Percentiles rank a stretch among this genome's conserved stretches.
Conservation (phyloP, 2,888 invertebrate species). For the Toxonevra muliebris region DNA sequence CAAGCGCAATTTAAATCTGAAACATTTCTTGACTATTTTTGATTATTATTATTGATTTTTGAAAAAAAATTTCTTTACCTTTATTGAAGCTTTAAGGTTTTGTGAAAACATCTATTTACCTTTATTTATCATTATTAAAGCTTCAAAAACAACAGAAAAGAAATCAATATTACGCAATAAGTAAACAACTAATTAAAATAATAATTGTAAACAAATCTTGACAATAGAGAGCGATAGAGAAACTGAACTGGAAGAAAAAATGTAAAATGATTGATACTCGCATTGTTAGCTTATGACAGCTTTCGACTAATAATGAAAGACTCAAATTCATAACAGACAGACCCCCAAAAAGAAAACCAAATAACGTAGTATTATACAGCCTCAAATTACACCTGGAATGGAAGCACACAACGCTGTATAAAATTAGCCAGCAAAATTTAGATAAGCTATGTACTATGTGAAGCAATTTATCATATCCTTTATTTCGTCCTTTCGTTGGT, state of each 20-base stretch:
- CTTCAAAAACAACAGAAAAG: not conserved
- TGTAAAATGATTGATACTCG: conserved; percentile 58
- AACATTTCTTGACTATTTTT: too few species aligned
- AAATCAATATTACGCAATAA: conserved; percentile 2
- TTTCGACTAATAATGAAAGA: conserved; percentile 31
- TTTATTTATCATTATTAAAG: too few species aligned
- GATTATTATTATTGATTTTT: too few species aligned
- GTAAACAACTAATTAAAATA: not conserved
- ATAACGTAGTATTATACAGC: not conserved
- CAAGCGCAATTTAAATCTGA: too few species aligned
- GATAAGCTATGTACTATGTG: too few species aligned
- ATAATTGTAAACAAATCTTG: conserved; percentile 1
- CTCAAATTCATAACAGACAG: not conserved
- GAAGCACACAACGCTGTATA: conserved; percentile 7
- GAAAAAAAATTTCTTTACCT: not conserved
- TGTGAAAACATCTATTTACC: not conserved
- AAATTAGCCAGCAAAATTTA: too few species aligned
- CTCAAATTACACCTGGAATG: conserved; percentile 31
- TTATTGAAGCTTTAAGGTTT: not conserved
- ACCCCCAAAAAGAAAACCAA: not conserved
- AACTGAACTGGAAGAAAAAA: not conserved
- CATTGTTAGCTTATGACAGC: conserved; percentile 58
- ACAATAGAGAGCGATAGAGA: not conserved
- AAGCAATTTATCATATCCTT: too few species aligned
- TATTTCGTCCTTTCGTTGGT: conserved; percentile 36